A percentile compares a stretch with the other conserved stretches of the same genome.
Evolutionary conservation across 2,113 vertebrate genomes (phyloP).

Genomic region (Hyperopisus bebe): DNA sequence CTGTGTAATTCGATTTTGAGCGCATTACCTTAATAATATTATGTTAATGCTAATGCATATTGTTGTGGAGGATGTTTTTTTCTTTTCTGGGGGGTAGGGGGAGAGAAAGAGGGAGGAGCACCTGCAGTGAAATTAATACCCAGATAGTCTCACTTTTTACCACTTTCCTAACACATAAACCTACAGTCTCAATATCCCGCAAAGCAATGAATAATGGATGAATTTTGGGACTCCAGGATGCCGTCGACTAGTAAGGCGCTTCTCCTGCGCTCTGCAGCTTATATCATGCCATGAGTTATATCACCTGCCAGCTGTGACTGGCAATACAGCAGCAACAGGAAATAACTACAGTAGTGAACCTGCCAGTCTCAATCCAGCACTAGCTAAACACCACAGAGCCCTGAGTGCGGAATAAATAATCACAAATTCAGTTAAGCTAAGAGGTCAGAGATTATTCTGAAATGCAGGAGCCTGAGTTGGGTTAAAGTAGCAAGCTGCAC

Average conservation of each 20-base stretch:
- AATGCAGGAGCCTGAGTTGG: not conserved
- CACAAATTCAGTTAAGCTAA: not conserved
- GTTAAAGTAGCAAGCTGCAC: not conserved
- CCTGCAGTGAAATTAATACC: not conserved
- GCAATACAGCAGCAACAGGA: not conserved
- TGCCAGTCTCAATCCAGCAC: not conserved
- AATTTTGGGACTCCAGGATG: not conserved
- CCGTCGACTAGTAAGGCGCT: not conserved
- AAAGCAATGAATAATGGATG: not conserved
- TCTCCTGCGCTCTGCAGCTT: not conserved
- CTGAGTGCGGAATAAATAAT: not conserved
- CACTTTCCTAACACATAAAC: not conserved
- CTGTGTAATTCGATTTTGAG: not conserved
- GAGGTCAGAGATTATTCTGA: not conserved
- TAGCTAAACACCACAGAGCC: not conserved
- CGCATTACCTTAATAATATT: not conserved
- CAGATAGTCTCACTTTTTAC: not conserved
- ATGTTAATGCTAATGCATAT: not conserved
- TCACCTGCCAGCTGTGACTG: not conserved
- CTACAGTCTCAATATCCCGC: not conserved
- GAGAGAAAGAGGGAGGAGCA: not conserved
- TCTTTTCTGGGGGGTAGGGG: not conserved
- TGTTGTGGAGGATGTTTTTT: not conserved
- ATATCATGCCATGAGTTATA: not conserved
- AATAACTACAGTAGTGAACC: not conserved